Evolutionary conservation across 2,888 invertebrate genomes (phyloP).

Genomic region (Cataglyphis altisquamis): DNA sequence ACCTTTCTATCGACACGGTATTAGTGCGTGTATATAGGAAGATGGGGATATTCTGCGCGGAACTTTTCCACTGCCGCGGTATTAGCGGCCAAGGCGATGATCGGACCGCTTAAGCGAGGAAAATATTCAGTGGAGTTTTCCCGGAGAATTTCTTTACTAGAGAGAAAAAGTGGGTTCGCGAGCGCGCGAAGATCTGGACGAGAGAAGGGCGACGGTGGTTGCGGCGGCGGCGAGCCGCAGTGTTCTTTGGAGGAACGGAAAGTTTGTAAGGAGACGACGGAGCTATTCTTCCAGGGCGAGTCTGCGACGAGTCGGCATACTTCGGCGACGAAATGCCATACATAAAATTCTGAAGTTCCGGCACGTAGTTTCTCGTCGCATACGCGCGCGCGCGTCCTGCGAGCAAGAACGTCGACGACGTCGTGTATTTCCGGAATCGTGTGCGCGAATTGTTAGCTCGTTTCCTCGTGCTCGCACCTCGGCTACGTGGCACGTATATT

Average conservation of each 20-base stretch:
- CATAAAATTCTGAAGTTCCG: slow-evolving; percentile 80
- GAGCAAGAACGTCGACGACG: slow-evolving; percentile 46
- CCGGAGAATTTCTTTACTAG: slow-evolving; percentile 71
- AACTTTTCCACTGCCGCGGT: slow-evolving; percentile 76
- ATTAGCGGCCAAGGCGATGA: slow-evolving; percentile 74
- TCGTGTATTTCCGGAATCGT: slow-evolving; percentile 61
- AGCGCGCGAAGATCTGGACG: slow-evolving; percentile 12
- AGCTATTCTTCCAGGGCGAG: slow-evolving; percentile 76
- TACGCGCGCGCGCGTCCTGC: slow-evolving; percentile 27
- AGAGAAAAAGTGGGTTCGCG: slow-evolving; percentile 52
- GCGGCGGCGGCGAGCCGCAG: slow-evolving; percentile 30
- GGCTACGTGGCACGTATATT: slow-evolving; percentile 41
- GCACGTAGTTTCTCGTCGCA: slow-evolving; percentile 72
- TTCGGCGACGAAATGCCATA: slow-evolving; percentile 79
- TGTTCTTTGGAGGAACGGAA: slow-evolving; percentile 68
- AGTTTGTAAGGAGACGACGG: slow-evolving; percentile 20
- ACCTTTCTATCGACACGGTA: slow-evolving; percentile 34
- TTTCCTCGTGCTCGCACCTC: background rate
- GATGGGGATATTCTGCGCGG: slow-evolving; percentile 56
- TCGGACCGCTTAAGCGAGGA: slow-evolving; percentile 68
- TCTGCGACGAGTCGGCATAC: slow-evolving; percentile 72
- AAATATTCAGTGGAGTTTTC: slow-evolving; percentile 78
- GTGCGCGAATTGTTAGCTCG: slow-evolving; percentile 66
- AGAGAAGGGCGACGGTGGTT: slow-evolving; percentile 42
- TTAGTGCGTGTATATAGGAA: slow-evolving; percentile 10